A percentile compares a stretch with the other conserved stretches of the same genome.
These are phyloP conservation scores for Coronaproctus castanopsis DNA, from an alignment of 2,888 invertebrate genomes.

Conservation along the genomic window DNA sequence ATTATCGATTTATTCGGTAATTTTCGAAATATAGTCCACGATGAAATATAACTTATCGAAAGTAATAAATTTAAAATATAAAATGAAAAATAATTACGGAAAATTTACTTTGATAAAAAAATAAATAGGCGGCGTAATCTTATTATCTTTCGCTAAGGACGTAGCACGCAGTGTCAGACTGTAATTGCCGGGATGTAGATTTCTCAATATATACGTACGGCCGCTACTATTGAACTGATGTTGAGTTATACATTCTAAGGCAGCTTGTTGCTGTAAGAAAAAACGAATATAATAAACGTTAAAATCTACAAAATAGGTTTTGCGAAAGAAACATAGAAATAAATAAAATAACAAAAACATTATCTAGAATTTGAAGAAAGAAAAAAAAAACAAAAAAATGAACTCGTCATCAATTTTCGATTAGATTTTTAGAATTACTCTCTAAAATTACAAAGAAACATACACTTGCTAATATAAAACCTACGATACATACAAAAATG, in stretches of 20 bases:
- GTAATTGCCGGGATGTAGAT: conserved; percentile 58
- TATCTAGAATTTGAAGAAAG: neutral
- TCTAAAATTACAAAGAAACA: no score
- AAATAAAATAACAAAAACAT: neutral
- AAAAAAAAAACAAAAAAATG: neutral
- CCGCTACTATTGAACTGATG: conserved; percentile 34
- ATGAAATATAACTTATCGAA: no score
- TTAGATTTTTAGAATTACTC: no score
- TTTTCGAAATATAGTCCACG: no score
- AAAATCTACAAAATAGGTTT: conserved; percentile 8
- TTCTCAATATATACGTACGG: conserved; percentile 33
- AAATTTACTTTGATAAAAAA: conserved; percentile 37
- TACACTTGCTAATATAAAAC: no score
- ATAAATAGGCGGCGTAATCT: conserved; percentile 34
- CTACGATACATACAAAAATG: no score
- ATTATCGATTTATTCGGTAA: no score
- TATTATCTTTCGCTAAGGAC: conserved; percentile 54
- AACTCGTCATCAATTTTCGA: no score
- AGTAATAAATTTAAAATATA: no score
- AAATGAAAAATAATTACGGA: no score
- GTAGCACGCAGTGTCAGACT: conserved; percentile 53
- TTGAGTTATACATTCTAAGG: conserved; percentile 44
- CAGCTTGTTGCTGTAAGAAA: conserved; percentile 31
- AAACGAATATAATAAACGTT: conserved; percentile 2
- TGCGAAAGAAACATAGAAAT: neutral